Evolutionary conservation across 2,797 vertebrate species (phyloP).

Genomic region (Taeniopygia guttata): DNA sequence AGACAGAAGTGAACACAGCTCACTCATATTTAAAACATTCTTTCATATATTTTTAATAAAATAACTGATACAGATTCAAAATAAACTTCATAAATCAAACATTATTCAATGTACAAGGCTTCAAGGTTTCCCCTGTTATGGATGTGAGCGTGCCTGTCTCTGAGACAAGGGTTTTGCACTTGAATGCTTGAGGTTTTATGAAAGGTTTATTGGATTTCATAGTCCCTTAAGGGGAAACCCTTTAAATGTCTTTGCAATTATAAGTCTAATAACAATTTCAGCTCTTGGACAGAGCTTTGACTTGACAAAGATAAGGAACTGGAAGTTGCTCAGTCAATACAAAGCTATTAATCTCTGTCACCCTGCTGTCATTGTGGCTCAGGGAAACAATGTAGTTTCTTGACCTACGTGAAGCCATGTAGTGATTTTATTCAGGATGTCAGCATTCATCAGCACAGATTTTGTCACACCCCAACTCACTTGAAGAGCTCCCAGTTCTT

Average conservation of each 20-base stretch:
- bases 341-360: conserved; percentile 94
- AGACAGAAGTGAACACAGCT: conserved; percentile 64
- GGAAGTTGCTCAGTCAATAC: conserved; percentile 90
- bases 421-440: conserved; percentile 83
- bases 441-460: conserved; percentile 83
- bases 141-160: conserved; percentile 64
- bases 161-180: conserved; percentile 69
- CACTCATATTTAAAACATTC: conserved; percentile 80
- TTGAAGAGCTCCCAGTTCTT: conserved; percentile 74
- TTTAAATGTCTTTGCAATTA: conserved; percentile 98
- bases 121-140: conserved; percentile 77
- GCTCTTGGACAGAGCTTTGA: conserved; percentile 86
- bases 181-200: conserved; percentile 81
- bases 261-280: conserved; percentile 94
- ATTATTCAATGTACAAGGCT: conserved; percentile 79
- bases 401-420: conserved; percentile 82
- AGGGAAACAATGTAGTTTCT: conserved; percentile 84
- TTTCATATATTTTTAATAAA: conserved; percentile 90
- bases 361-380: conserved; percentile 83
- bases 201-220: conserved; percentile 97
- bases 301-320: conserved; percentile 91
- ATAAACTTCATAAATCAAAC: conserved; percentile 88
- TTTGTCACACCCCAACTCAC: conserved; percentile 78
- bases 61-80: conserved; percentile 86
- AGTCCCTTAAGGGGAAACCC: conserved; percentile 93